These are phyloP conservation scores for Ophion ellenae DNA, from an alignment of 2,888 invertebrate genomes.

Conservation along the genomic window DNA sequence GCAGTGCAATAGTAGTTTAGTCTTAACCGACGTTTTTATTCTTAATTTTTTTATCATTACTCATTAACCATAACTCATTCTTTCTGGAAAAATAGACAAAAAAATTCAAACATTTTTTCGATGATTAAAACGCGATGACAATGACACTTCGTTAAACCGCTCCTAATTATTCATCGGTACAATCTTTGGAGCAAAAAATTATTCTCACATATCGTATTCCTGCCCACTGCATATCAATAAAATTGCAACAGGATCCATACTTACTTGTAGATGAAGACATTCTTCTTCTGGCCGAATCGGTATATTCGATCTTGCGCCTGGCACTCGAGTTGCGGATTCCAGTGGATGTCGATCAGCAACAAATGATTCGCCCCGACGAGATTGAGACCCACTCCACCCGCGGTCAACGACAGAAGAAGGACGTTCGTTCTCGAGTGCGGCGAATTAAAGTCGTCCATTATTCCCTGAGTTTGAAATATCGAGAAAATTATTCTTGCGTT, in stretches of 20 bases:
- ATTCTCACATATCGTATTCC: too few relatives aligned
- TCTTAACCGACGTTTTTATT: too few relatives aligned
- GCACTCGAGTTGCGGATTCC: conserved; percentile 98
- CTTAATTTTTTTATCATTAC: too few relatives aligned
- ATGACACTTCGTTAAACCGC: too few relatives aligned
- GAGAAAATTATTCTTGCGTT: not conserved
- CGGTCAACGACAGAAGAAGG: conserved; percentile 94
- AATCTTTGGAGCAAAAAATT: too few relatives aligned
- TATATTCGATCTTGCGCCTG: conserved; percentile 88
- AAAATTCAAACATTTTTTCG: too few relatives aligned
- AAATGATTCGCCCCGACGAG: conserved; percentile 96
- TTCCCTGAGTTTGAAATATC: conserved; percentile 66
- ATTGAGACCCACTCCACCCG: conserved; percentile 98
- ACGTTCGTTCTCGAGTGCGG: conserved; percentile 83
- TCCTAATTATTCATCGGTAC: too few relatives aligned
- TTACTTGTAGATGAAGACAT: conserved; percentile 87
- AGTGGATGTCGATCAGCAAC: conserved; percentile 95
- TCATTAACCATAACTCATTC: too few relatives aligned
- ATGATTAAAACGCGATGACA: too few relatives aligned
- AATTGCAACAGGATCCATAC: not conserved
- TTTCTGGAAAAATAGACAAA: too few relatives aligned
- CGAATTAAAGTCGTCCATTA: conserved; percentile 78
- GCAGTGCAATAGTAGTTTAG: too few relatives aligned
- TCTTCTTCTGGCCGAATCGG: conserved; percentile 93
- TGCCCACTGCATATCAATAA: too few relatives aligned